Evolutionary conservation across 1,140 invertebrate genomes (phyloP).

Genomic region (Leptopilina clavipes): DNA sequence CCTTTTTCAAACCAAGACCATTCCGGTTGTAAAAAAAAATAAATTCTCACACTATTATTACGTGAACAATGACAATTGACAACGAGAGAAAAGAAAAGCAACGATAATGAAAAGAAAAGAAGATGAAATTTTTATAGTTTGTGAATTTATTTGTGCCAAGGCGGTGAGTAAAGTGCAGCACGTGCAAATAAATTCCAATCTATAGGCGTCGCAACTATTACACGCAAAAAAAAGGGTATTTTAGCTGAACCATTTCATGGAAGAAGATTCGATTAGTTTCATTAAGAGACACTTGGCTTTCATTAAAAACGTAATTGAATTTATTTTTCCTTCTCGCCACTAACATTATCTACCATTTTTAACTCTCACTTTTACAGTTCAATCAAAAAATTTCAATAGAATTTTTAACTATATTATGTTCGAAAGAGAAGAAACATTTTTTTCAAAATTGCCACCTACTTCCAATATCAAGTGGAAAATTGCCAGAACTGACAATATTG

Average conservation of each 20-base stretch:
- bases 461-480: no score
- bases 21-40: conserved; percentile 14
- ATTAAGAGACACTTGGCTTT: neutral
- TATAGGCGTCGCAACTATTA: neutral
- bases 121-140: neutral
- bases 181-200: neutral
- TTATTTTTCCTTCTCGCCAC: neutral
- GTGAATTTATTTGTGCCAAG: conserved; percentile 5
- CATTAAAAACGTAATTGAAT: conserved; percentile 19
- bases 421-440: no score
- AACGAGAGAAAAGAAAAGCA: neutral
- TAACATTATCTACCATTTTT: neutral
- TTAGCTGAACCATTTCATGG: neutral
- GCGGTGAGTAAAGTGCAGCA: neutral
- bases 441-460: no score
- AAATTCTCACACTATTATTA: neutral
- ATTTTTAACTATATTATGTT: no score
- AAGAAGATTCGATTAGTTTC: neutral
- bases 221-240: neutral
- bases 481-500: no score
- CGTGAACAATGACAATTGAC: neutral
- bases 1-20: conserved; percentile 7
- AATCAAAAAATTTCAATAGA: no score
- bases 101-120: neutral
- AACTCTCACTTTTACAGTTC: no score